Evolutionary conservation across 2,888 invertebrate genomes (phyloP), one percentile per base, ranked within the genome.

Genomic region (Asteroscopus sphinx): DNA sequence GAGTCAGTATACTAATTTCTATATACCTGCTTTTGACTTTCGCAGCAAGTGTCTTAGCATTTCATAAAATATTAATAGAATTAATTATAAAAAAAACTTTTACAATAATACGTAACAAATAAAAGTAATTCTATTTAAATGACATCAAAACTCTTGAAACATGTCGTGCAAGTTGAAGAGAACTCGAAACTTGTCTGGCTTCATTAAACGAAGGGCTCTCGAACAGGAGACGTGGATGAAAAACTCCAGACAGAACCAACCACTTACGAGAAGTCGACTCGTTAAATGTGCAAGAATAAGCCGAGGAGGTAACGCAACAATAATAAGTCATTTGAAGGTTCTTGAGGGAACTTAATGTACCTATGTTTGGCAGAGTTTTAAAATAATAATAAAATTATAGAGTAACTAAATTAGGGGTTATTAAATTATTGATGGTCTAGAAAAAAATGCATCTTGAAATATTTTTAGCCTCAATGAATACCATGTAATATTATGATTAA

Each of bases 141-240:
- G 0, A 25, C 15, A 45, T 36, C 4, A 37, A 13, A 42, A 51
- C 13, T 39, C 15, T 54, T 48, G 45, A 54, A 57, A 54, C 52
- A 49, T 49, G 60, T 55, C 48, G 37, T 36, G 35, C 45, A 36
- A 60, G 49, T 54, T 49, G 40, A 47, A 71, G 32, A 52, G 46
- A 46, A 48, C 61, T 72, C 41, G 40, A 68, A 73, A 75, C 52
- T 76, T 73, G 57, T 62, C 51, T 47, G 49, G 42, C 55, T 67
- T 74, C 74, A 70, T 73, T 74, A 74, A 60, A 54, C 45, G 55
- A 54, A 74, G 77, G 42, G 55, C 51, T 41, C 77, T 76, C 52
- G 45, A 74, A 59, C 42, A 48, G 33, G 39, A 56, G 65, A 56
- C 51, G 51, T 58, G 51, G 37, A 55, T 57, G 64, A 68, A 65